Evolutionary conservation across 2,113 vertebrate species (phyloP).

Genomic region (Reinhardtius hippoglossoides): DNA sequence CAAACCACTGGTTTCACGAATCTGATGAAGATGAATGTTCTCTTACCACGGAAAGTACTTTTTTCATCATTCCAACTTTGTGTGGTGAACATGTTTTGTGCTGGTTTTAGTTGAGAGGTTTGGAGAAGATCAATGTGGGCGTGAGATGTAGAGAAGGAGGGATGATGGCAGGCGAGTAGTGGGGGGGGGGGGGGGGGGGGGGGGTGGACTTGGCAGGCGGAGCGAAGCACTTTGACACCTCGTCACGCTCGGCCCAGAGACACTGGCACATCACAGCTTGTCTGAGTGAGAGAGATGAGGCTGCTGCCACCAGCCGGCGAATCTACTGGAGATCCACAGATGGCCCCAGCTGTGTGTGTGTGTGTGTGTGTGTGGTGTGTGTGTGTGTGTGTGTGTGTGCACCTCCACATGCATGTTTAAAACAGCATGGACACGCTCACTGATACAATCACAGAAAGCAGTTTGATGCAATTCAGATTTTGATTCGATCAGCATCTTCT

Average conservation of each 20-base stretch:
- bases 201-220: constrained; percentile 38
- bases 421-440: background rate
- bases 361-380: background rate
- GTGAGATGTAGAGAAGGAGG: background rate
- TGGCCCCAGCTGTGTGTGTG: constrained; percentile 30
- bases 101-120: too few species aligned
- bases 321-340: constrained; percentile 63
- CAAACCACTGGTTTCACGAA: too few species aligned
- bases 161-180: background rate
- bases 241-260: constrained; percentile 50
- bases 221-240: constrained; percentile 66
- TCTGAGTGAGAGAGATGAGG: constrained; percentile 36
- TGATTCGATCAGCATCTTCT: background rate
- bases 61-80: too few species aligned
- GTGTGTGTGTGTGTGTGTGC: background rate
- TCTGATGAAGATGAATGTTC: too few species aligned
- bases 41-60: too few species aligned
- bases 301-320: constrained; percentile 42
- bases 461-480: too few species aligned
- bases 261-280: constrained; percentile 42
- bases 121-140: too few species aligned
- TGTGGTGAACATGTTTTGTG: too few species aligned
- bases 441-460: background rate
- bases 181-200: background rate
- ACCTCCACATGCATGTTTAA: background rate